Evolutionary conservation across 92 coral and sea anemone species (phyloP).

Genomic region (Blastomussa wellsi): DNA sequence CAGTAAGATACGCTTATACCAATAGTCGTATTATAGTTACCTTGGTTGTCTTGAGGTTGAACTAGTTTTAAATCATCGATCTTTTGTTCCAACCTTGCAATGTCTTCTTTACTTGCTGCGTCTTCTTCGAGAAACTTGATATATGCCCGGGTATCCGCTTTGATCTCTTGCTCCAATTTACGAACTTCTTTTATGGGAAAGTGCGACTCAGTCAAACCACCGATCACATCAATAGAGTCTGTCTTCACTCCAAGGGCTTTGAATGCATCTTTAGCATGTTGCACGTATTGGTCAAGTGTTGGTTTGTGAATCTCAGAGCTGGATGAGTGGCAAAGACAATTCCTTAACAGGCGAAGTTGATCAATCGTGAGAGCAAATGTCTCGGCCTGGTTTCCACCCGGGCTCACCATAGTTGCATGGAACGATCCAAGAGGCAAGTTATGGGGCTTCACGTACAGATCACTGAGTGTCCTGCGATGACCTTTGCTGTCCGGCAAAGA

Average conservation of each 20-base stretch:
- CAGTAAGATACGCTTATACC: not conserved
- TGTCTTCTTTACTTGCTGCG: slow-evolving; percentile 11
- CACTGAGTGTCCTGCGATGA: slow-evolving; percentile 21
- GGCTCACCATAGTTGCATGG: slow-evolving; percentile 39
- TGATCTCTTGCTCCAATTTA: slow-evolving; percentile 1
- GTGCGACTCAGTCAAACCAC: slow-evolving; percentile 42
- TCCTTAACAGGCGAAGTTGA: slow-evolving; percentile 53
- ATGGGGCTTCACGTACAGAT: slow-evolving; percentile 27
- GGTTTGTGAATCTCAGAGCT: slow-evolving; percentile 36
- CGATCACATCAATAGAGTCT: slow-evolving; percentile 31
- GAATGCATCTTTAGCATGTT: slow-evolving; percentile 49
- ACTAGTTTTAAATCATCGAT: not conserved
- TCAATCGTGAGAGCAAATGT: slow-evolving; percentile 51
- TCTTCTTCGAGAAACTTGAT: slow-evolving; percentile 15
- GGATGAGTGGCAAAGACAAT: slow-evolving; percentile 40
- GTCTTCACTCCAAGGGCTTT: slow-evolving; percentile 26
- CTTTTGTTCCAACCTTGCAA: not conserved
- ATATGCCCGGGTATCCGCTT: not conserved
- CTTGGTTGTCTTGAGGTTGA: not conserved
- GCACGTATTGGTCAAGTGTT: slow-evolving; percentile 23
- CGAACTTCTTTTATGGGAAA: slow-evolving; percentile 46
- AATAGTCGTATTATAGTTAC: not conserved
- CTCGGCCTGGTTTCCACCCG: slow-evolving; percentile 40
- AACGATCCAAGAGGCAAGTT: slow-evolving; percentile 11
- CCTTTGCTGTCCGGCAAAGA: not conserved